phyloP scores from a whole-genome alignment of 2,888 invertebrate genomes.

The Strigamia maritima region DNA sequence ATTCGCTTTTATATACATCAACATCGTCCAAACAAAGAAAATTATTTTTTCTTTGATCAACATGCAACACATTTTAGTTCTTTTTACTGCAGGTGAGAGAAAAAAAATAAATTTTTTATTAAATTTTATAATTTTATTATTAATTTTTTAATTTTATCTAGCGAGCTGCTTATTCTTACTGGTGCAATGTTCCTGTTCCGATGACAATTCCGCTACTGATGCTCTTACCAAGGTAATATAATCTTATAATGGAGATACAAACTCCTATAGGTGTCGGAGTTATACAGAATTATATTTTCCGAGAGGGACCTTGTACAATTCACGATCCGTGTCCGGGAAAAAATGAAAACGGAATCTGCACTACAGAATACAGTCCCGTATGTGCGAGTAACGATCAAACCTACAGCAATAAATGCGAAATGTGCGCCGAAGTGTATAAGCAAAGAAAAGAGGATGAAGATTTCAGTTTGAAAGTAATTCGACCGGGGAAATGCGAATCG shows the following conservation, averaged over 20 bases:
- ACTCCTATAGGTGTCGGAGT: too few species aligned
- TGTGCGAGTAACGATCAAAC: slow-evolving; percentile 1
- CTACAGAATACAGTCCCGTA: neutral
- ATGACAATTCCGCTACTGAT: neutral
- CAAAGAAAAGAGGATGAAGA: neutral
- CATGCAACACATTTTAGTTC: neutral
- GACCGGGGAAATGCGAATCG: neutral
- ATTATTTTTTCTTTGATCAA: neutral
- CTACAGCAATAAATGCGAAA: neutral
- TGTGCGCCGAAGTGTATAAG: neutral
- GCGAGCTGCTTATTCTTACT: neutral
- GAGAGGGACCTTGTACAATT: neutral
- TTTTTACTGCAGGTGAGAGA: neutral
- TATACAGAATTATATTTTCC: neutral
- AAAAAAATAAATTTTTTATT: neutral
- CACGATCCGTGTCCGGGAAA: neutral
- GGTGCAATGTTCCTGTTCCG: neutral
- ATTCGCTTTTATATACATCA: too few species aligned
- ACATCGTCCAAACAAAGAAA: too few species aligned
- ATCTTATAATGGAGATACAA: neutral
- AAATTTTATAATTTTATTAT: neutral
- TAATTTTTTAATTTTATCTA: too few species aligned
- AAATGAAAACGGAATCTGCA: neutral
- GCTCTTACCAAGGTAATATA: neutral
- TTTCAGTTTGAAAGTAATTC: neutral